phyloP scores from a whole-genome alignment of 1,140 invertebrate genomes.

The Cecropterus lyciades region DNA sequence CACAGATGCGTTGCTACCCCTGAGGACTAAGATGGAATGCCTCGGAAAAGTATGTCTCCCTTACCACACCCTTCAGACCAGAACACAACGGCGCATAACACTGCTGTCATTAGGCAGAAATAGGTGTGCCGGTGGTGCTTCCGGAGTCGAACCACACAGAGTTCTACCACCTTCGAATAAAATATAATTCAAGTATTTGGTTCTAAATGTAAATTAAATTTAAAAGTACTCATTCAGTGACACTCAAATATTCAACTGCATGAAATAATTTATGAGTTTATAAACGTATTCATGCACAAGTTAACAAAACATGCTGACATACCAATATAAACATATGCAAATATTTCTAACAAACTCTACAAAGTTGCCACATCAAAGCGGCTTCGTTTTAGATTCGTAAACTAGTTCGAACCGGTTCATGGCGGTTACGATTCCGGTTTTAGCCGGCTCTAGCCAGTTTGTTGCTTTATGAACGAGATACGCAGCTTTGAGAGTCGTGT shows the following conservation, averaged over 20 bases:
- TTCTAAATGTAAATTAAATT: neutral
- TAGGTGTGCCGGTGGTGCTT: too few species aligned
- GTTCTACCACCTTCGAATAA: too few species aligned
- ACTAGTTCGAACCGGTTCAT: slow-evolving; percentile 33
- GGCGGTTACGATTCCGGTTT: slow-evolving; percentile 29
- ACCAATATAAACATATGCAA: slow-evolving; percentile 26
- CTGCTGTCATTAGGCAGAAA: too few species aligned
- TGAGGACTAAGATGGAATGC: too few species aligned
- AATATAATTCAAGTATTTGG: too few species aligned
- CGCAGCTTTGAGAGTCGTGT: slow-evolving; percentile 13
- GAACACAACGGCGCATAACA: too few species aligned
- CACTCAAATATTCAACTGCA: neutral
- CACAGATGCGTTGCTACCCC: too few species aligned
- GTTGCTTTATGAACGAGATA: slow-evolving; percentile 24
- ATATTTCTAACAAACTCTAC: slow-evolving; percentile 34
- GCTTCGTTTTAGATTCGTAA: slow-evolving; percentile 31
- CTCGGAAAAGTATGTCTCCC: too few species aligned
- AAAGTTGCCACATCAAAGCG: slow-evolving; percentile 37
- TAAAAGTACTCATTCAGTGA: slow-evolving; percentile 8
- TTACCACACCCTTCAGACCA: too few species aligned
- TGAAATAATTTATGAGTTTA: slow-evolving; percentile 10
- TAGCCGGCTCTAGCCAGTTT: slow-evolving; percentile 18
- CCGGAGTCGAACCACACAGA: too few species aligned
- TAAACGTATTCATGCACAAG: slow-evolving; percentile 12
- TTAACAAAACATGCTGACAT: slow-evolving; percentile 19